phyloP scores from a whole-genome alignment of 2,888 invertebrate genomes.

The Lycocerus yunnanus region DNA sequence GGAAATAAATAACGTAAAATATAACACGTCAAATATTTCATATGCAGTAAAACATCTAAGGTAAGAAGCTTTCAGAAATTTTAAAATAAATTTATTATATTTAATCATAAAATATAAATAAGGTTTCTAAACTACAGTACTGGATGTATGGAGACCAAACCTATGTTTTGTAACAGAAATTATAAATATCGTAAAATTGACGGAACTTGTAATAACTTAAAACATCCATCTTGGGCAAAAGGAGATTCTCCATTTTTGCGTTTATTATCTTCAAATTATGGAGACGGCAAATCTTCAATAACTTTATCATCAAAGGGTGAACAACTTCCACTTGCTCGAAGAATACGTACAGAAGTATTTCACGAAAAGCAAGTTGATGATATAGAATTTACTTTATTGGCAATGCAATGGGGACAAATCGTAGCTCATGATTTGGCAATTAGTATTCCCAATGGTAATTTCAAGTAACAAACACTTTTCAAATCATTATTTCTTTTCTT shows the following conservation, averaged over 20 bases:
- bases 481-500: no score
- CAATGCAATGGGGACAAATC: conserved; percentile 77
- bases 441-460: background rate
- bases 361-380: conserved; percentile 62
- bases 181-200: conserved; percentile 66
- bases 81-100: background rate
- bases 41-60: background rate
- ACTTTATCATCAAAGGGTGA: conserved; percentile 56
- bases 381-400: conserved; percentile 61
- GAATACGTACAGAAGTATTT: conserved; percentile 65
- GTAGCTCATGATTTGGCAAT: conserved; percentile 67
- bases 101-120: no score
- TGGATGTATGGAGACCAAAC: background rate
- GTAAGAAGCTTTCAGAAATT: background rate
- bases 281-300: conserved; percentile 60
- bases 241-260: conserved; percentile 63
- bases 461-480: no score
- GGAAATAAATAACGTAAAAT: background rate
- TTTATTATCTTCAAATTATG: conserved; percentile 63
- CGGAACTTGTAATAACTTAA: conserved; percentile 78
- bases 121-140: background rate
- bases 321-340: conserved; percentile 64
- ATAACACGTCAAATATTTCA: no score
- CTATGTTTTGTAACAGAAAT: background rate
- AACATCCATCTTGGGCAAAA: conserved; percentile 70